A percentile compares a stretch with the other conserved stretches of the same genome.
These are phyloP conservation scores for Drosophila fulvimacula DNA, from an alignment of 2,888 invertebrate species.

Conservation along the genomic window DNA sequence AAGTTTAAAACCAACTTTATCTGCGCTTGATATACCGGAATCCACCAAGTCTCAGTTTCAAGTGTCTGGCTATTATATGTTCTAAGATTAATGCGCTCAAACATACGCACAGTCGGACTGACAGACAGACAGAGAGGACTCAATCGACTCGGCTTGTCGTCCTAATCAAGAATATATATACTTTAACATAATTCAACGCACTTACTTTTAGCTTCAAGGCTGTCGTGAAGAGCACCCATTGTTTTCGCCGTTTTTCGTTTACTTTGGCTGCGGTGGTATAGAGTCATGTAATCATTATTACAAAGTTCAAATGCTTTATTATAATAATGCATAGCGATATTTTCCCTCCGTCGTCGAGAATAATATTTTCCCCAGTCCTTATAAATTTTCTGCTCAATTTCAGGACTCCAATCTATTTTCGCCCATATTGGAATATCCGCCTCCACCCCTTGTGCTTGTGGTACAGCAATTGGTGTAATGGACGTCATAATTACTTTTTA, in stretches of 20 bases:
- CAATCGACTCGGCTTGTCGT: too few species aligned
- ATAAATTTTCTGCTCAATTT: constrained; percentile 78
- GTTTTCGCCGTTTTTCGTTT: constrained; percentile 75
- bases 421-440: constrained; percentile 63
- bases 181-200: not conserved
- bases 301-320: constrained; percentile 73
- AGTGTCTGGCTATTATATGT: too few species aligned
- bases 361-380: constrained; percentile 82
- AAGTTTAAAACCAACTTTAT: too few species aligned
- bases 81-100: too few species aligned
- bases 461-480: constrained; percentile 9
- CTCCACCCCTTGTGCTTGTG: constrained; percentile 31
- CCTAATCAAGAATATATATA: too few species aligned
- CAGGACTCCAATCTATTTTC: constrained; percentile 74
- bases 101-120: too few species aligned
- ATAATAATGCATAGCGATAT: constrained; percentile 77
- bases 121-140: too few species aligned
- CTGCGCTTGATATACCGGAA: too few species aligned
- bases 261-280: constrained; percentile 76
- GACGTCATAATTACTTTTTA: constrained; percentile 27
- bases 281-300: constrained; percentile 67
- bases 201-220: constrained; percentile 73
- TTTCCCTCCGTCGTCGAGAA: constrained; percentile 73
- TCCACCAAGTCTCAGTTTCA: too few species aligned
- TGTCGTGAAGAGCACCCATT: constrained; percentile 69